Percentiles rank a stretch among this genome's conserved stretches.
Evolutionary conservation across 2,797 vertebrate species (phyloP).

Genomic region (Sarcoramphus papa): DNA sequence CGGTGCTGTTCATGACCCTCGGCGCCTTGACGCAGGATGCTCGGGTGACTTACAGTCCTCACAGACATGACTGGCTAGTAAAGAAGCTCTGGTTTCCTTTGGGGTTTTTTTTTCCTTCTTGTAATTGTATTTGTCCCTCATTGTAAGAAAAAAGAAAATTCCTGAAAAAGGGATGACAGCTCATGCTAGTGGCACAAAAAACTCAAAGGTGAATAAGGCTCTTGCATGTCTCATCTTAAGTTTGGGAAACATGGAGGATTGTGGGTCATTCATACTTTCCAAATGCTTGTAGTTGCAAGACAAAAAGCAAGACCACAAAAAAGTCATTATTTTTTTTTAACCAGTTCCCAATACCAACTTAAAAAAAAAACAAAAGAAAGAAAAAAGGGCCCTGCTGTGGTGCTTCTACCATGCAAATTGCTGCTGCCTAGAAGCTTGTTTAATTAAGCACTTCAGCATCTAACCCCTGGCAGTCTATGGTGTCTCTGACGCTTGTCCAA

Average conservation of each 20-base stretch:
- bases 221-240: not conserved
- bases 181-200: not conserved
- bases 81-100: not conserved
- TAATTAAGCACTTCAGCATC: conserved; percentile 49
- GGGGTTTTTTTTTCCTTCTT: not conserved
- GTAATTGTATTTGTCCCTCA: not conserved
- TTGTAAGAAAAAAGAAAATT: not conserved
- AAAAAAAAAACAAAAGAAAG: not conserved
- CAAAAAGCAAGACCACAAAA: not conserved
- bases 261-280: rapidly evolving
- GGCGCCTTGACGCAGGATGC: rapidly evolving
- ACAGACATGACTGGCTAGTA: not conserved
- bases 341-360: not conserved
- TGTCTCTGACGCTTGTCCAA: conserved; percentile 40
- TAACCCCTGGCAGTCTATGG: not conserved
- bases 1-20: not conserved
- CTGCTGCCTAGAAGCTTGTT: not conserved
- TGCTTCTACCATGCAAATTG: not conserved
- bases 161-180: not conserved
- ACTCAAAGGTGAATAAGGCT: not conserved
- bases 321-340: not conserved
- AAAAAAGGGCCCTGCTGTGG: not conserved
- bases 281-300: not conserved
- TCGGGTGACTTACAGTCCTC: not conserved
- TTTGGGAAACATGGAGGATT: not conserved